These are phyloP conservation scores for Neolamprologus toae DNA, from an alignment of 2,113 vertebrate species.

Conservation along the genomic window DNA sequence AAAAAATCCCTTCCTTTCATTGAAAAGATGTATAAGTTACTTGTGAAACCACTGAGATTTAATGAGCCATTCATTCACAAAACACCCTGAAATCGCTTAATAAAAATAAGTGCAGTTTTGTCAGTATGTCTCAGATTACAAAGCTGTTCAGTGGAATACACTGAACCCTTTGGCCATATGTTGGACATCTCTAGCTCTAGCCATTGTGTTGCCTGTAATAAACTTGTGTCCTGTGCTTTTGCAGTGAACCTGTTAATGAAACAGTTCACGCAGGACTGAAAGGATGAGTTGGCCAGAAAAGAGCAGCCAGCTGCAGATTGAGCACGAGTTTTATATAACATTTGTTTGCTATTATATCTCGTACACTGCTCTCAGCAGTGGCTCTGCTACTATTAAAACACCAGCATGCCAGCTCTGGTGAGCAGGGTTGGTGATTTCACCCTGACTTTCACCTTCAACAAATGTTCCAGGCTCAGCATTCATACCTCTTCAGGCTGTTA, in stretches of 20 bases:
- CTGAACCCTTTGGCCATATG: not conserved
- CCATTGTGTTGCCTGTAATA: not conserved
- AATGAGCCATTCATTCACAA: not conserved
- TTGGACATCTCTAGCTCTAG: not conserved
- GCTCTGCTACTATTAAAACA: not conserved
- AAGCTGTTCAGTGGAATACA: not conserved
- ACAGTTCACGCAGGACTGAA: not conserved
- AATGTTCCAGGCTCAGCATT: conserved; percentile 16
- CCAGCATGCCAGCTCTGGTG: not conserved
- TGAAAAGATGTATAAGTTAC: not conserved
- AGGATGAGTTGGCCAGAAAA: not conserved
- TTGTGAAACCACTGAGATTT: not conserved
- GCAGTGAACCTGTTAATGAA: not conserved
- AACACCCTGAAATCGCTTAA: not conserved
- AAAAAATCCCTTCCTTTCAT: not conserved
- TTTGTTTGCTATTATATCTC: not conserved
- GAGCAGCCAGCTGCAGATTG: not conserved
- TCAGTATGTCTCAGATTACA: not conserved
- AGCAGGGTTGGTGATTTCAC: conserved; percentile 17
- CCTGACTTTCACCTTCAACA: conserved; percentile 54
- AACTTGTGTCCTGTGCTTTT: not conserved
- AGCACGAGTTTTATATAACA: not conserved
- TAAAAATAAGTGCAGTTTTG: not conserved
- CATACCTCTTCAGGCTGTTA: conserved; percentile 4
- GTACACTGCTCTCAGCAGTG: not conserved